Conservation (phyloP, 2,113 vertebrate genomes). For the Sorex araneus region DNA sequence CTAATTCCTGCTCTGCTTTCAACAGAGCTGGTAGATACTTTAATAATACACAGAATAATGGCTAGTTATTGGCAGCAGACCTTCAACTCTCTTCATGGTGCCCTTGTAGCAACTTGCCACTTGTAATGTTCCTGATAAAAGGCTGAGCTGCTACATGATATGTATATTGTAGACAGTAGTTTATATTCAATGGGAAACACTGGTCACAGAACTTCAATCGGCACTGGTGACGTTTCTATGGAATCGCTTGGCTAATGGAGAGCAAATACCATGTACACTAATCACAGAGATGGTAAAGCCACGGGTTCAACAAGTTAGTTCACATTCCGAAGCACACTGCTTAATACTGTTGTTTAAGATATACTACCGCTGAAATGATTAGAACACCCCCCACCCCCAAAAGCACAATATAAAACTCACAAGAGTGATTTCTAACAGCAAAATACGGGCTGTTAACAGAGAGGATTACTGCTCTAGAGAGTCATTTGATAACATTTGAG, state of each 20-base stretch:
- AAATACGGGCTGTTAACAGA: conserved; percentile 78
- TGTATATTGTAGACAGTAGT: conserved; percentile 80
- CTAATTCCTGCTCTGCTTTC: conserved; percentile 62
- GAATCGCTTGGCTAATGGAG: conserved; percentile 79
- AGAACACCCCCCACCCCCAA: conserved; percentile 60
- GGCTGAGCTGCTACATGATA: conserved; percentile 68
- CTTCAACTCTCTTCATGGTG: conserved; percentile 56
- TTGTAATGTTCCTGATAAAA: conserved; percentile 16
- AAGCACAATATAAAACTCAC: conserved; percentile 87
- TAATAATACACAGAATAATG: conserved; percentile 73
- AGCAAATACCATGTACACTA: conserved; percentile 79
- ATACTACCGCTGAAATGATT: conserved; percentile 79
- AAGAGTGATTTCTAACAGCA: conserved; percentile 76
- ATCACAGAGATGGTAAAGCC: conserved; percentile 85
- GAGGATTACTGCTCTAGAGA: conserved; percentile 74
- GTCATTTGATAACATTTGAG: conserved; percentile 71
- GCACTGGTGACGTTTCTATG: conserved; percentile 74
- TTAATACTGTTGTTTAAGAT: conserved; percentile 84
- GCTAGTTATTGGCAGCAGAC: conserved; percentile 65
- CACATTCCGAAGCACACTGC: conserved; percentile 85
- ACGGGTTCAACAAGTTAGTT: conserved; percentile 84
- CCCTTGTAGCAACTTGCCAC: conserved; percentile 48
- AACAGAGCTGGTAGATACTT: conserved; percentile 72
- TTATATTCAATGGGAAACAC: conserved; percentile 75
- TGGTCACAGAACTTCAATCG: conserved; percentile 78